Percentiles rank a stretch among this genome's conserved stretches.
phyloP scores from a whole-genome alignment of 2,888 invertebrate species.

The Drosophila neoperkinsi region DNA sequence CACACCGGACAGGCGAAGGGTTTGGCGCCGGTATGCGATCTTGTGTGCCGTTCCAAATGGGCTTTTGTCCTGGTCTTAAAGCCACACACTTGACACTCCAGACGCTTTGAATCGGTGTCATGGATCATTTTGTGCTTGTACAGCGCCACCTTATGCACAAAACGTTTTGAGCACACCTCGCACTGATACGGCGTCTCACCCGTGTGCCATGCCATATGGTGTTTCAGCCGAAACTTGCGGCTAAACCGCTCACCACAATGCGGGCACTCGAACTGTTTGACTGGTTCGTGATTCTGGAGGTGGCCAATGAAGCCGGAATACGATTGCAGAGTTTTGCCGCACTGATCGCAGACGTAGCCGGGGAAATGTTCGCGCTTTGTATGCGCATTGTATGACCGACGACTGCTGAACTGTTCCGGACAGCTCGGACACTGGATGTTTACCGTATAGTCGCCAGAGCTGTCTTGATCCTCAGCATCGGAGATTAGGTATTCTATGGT shows the following conservation, averaged over 20 bases:
- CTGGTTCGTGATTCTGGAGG: constrained; percentile 68
- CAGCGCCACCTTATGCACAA: constrained; percentile 76
- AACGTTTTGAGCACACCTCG: constrained; percentile 70
- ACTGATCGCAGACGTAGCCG: constrained; percentile 76
- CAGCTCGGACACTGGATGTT: constrained; percentile 71
- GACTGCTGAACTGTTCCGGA: constrained; percentile 59
- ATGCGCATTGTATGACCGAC: constrained; percentile 68
- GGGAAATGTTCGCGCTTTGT: constrained; percentile 73
- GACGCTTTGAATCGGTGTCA: constrained; percentile 74
- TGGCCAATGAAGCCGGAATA: constrained; percentile 75
- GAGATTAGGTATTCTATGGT: constrained; percentile 70
- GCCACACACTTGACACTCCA: constrained; percentile 83
- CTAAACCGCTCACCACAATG: constrained; percentile 73
- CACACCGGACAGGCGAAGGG: constrained; percentile 72
- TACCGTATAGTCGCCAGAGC: constrained; percentile 63
- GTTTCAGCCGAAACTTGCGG: constrained; percentile 69
- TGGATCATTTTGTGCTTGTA: constrained; percentile 78
- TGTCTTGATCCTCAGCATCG: constrained; percentile 63
- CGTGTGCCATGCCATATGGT: constrained; percentile 78
- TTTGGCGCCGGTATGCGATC: constrained; percentile 85
- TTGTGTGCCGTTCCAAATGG: constrained; percentile 85
- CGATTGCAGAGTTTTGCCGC: constrained; percentile 72
- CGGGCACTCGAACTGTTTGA: constrained; percentile 74
- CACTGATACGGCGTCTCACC: constrained; percentile 76
- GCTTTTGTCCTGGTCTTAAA: constrained; percentile 85